Conservation (phyloP, 2,113 vertebrate genomes). For the Dinomys branickii region DNA sequence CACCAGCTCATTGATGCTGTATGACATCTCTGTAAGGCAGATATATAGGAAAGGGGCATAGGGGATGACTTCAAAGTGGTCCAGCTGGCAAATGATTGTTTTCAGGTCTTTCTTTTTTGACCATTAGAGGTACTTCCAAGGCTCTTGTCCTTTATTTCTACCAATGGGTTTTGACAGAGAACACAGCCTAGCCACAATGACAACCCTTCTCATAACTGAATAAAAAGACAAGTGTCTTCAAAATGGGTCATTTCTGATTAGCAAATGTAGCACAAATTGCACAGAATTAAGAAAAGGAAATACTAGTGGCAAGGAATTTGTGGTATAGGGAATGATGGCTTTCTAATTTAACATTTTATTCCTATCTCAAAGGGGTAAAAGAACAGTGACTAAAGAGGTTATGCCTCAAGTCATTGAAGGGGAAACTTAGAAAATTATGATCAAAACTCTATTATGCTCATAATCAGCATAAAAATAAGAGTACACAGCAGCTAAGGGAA, state of each 20-base stretch:
- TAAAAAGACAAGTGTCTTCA: constrained; percentile 22
- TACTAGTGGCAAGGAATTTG: not conserved
- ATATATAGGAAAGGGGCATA: not conserved
- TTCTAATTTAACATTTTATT: constrained; percentile 60
- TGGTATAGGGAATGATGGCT: not conserved
- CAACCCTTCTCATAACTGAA: not conserved
- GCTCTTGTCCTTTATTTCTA: not conserved
- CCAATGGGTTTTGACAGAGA: not conserved
- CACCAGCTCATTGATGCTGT: not conserved
- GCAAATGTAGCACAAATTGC: not conserved
- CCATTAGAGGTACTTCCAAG: not conserved
- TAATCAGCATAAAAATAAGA: constrained; percentile 75
- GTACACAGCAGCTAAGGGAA: constrained; percentile 25
- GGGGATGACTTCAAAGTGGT: not conserved
- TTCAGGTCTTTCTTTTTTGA: not conserved
- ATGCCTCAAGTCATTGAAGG: constrained; percentile 57
- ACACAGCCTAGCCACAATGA: not conserved
- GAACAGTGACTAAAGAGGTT: constrained; percentile 43
- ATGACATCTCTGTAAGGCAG: not conserved
- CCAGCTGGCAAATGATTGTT: not conserved
- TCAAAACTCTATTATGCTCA: constrained; percentile 54
- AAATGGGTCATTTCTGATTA: constrained; percentile 50
- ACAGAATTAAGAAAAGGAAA: not conserved
- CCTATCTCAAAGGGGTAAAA: constrained; percentile 23
- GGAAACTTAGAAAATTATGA: constrained; percentile 52